Evolutionary conservation across 2,797 vertebrate genomes (phyloP), one percentile per base, ranked within the genome.

Genomic region (Hemibagrus guttatus): DNA sequence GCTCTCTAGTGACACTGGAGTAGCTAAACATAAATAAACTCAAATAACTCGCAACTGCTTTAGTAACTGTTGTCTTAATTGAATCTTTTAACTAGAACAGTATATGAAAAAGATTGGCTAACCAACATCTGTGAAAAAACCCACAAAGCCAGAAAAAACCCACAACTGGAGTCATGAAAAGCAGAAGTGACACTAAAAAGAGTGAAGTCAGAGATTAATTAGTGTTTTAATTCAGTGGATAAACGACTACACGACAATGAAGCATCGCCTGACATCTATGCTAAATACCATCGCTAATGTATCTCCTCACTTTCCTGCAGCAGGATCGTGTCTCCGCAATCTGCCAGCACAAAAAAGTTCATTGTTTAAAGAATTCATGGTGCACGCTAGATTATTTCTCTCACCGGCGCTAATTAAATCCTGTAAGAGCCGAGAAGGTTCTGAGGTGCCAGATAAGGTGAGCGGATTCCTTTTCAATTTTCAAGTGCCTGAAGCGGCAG

Each of bases 391-490:
- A 54, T 71, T 83, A 83, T 69, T 19, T 39, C 64, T 71, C 28
- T 54, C 81, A 26, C 16, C 13, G 49, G 42, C 61, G 7, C 46
- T 83, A 68, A 83, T 83, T 83, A 83, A 56, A 83, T 56, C 81
- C 26, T 8, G 46, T 9, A 21, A 1, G 11, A 83, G 63, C 19
- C 19, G 28, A 23, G 49, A 23, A 69, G 64, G 81, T 69, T 46
- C 56, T 23, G 76, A 80, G 56, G 56, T 26, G 35, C 13, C 5
- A 28, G 6, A 69, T 39, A 21, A 58, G 66, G 19, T n/a, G 81
- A 71, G 52, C 2, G 31, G 81, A 28, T 83, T 54, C 66, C 16
- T 58, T 54, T 68, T 54, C 19, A 28, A 68, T 83, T 83, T 82
- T 64, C 56, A 9, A 46, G 6, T 21, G 80, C 16, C 58, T 26